Conservation (phyloP, 1,140 invertebrate genomes). For the Zeugodacus cucurbitae region DNA sequence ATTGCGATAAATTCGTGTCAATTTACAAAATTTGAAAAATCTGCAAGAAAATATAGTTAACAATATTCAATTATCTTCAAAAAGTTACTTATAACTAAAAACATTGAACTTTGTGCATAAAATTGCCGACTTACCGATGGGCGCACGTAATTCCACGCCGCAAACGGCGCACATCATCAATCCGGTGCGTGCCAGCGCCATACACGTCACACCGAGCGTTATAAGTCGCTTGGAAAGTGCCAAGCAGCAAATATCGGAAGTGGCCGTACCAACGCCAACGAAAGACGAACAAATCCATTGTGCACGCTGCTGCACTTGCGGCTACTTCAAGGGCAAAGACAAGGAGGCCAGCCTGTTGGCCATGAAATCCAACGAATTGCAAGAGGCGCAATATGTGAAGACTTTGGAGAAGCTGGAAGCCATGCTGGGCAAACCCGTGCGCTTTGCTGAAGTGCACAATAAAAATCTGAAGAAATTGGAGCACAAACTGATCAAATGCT, state of each 20-base stretch:
- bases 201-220: background rate
- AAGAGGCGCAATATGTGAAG: slow-evolving; percentile 33
- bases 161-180: slow-evolving; percentile 39
- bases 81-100: background rate
- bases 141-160: slow-evolving; percentile 40
- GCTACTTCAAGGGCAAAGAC: slow-evolving; percentile 22
- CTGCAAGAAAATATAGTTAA: too few relatives aligned
- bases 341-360: background rate
- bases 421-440: slow-evolving; percentile 27
- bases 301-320: background rate
- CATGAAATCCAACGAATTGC: slow-evolving; percentile 36
- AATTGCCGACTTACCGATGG: background rate
- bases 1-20: background rate
- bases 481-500: slow-evolving; percentile 26
- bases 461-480: background rate
- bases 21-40: background rate
- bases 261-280: background rate
- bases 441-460: background rate
- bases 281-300: slow-evolving; percentile 15
- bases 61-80: background rate
- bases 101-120: background rate
- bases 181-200: background rate
- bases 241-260: background rate
- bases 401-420: slow-evolving; percentile 34
- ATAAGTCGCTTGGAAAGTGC: background rate